A percentile compares a stretch with the other conserved stretches of the same genome.
phyloP scores from a whole-genome alignment of 1,140 invertebrate species.

The Drosophila mojavensis region DNA sequence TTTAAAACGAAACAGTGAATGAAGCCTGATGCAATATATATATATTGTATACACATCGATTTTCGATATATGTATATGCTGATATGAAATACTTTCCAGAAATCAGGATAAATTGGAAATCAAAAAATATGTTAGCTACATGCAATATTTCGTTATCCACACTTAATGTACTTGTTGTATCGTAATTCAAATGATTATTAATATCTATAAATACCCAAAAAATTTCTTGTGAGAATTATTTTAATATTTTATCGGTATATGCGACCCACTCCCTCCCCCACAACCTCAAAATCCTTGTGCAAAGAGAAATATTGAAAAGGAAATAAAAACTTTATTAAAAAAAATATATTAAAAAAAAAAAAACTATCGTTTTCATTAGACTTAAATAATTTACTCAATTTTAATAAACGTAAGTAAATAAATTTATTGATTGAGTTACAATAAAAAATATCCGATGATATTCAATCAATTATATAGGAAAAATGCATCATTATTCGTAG shows the following conservation, averaged over 20 bases:
- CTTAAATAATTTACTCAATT: not conserved
- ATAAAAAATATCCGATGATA: too few relatives aligned
- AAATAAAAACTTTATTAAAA: conserved; percentile 59
- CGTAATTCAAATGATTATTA: conserved; percentile 63
- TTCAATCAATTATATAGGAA: too few relatives aligned
- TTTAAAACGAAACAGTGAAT: conserved; percentile 49
- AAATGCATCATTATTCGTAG: too few relatives aligned
- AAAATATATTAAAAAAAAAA: conserved; percentile 9
- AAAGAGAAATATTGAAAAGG: conserved; percentile 32
- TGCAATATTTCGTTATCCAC: conserved; percentile 44
- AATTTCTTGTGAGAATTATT: conserved; percentile 65
- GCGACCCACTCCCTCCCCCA: conserved; percentile 6
- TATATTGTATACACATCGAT: conserved; percentile 17
- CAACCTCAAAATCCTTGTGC: conserved; percentile 27
- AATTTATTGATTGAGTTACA: too few relatives aligned
- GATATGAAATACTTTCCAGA: conserved; percentile 34
- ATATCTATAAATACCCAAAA: conserved; percentile 44
- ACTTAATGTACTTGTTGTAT: conserved; percentile 53
- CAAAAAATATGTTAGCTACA: conserved; percentile 15
- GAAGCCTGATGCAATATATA: conserved; percentile 23
- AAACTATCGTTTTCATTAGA: not conserved
- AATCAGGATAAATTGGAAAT: conserved; percentile 20
- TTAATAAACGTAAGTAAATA: not conserved
- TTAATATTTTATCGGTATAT: conserved; percentile 51
- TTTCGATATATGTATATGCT: not conserved